Percentiles rank a stretch among this genome's conserved stretches.
These are phyloP conservation scores for Orthosia incerta DNA, from an alignment of 2,888 invertebrate genomes.

Conservation along the genomic window DNA sequence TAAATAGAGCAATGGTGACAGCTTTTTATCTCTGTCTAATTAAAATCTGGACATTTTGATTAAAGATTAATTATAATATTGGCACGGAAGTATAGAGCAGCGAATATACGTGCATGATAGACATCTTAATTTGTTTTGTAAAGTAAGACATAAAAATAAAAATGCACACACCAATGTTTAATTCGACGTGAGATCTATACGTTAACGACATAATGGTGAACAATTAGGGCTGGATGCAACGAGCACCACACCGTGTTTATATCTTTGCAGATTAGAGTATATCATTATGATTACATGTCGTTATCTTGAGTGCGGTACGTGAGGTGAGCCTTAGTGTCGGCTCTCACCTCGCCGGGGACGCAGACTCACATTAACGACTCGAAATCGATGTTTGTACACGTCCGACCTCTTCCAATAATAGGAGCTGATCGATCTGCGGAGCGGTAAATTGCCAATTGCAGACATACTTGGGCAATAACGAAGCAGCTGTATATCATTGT, in stretches of 20 bases:
- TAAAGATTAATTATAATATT: slow-evolving; percentile 61
- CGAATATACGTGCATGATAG: slow-evolving; percentile 38
- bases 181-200: slow-evolving; percentile 33
- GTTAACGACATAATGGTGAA: slow-evolving; percentile 55
- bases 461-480: slow-evolving; percentile 87
- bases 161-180: slow-evolving; percentile 14
- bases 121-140: slow-evolving; percentile 50
- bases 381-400: slow-evolving; percentile 91
- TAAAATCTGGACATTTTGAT: slow-evolving; percentile 59
- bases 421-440: slow-evolving; percentile 87
- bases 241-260: slow-evolving; percentile 60
- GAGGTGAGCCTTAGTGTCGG: slow-evolving; percentile 84
- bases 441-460: slow-evolving; percentile 87
- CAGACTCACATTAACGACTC: slow-evolving; percentile 87
- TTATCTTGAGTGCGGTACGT: slow-evolving; percentile 84
- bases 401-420: slow-evolving; percentile 90
- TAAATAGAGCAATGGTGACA: slow-evolving; percentile 49
- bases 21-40: slow-evolving; percentile 57
- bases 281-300: slow-evolving; percentile 86
- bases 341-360: slow-evolving; percentile 83
- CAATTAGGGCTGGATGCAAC: slow-evolving; percentile 61
- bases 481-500: slow-evolving; percentile 81
- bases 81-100: slow-evolving; percentile 50
- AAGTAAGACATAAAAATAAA: slow-evolving; percentile 51
- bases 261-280: slow-evolving; percentile 73